phyloP scores from a whole-genome alignment of 2,113 vertebrate genomes.

The Antidorcas marsupialis region DNA sequence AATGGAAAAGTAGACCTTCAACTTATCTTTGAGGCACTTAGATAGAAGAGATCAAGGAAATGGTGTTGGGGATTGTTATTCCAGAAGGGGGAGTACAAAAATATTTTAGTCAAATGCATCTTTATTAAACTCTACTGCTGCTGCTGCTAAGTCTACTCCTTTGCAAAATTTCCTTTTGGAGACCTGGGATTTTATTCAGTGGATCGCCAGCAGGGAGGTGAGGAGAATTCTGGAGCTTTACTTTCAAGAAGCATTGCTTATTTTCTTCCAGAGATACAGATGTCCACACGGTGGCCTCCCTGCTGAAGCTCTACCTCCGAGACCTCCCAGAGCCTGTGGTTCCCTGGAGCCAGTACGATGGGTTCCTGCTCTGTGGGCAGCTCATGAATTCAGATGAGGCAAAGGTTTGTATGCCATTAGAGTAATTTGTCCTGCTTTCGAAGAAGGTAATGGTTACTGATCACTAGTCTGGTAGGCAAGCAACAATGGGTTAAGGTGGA shows the following conservation, averaged over 20 bases:
- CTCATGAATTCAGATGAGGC: slow-evolving; percentile 77
- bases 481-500: not conserved
- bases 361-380: slow-evolving; percentile 90
- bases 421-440: not conserved
- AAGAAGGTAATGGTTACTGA: not conserved
- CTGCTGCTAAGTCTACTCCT: not conserved
- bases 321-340: slow-evolving; percentile 94
- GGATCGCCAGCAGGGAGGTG: too few species aligned
- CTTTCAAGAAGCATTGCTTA: not conserved
- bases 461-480: not conserved
- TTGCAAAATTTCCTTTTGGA: not conserved
- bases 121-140: not conserved
- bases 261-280: slow-evolving; percentile 90
- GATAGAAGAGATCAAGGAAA: not conserved
- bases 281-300: slow-evolving; percentile 98
- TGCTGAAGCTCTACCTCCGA: slow-evolving; percentile 95
- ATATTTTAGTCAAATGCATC: not conserved
- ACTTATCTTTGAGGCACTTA: not conserved
- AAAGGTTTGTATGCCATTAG: slow-evolving; percentile 77
- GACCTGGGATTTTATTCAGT: not conserved
- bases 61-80: not conserved
- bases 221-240: not conserved
- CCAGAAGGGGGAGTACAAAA: not conserved
- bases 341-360: slow-evolving; percentile 94
- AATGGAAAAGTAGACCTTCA: not conserved